phyloP scores from a whole-genome alignment of 2,888 invertebrate species.

The Sarcophaga variegata region DNA sequence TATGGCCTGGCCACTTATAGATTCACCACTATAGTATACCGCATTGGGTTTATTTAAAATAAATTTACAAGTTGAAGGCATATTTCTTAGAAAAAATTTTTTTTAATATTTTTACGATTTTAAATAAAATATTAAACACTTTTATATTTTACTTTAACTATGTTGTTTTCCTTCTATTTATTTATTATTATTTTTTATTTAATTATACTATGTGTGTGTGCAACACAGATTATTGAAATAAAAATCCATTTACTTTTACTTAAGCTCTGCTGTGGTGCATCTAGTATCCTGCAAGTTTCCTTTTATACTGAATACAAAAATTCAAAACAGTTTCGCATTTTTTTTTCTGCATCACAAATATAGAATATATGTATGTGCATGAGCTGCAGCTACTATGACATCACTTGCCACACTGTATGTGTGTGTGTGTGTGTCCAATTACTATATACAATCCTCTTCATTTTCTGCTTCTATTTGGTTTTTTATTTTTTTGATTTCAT shows the following conservation, averaged over 20 bases:
- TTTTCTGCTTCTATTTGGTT: conserved; percentile 3
- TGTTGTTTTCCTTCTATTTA: background rate
- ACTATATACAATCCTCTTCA: background rate
- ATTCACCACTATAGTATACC: conserved; percentile 77
- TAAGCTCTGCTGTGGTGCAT: conserved; percentile 15
- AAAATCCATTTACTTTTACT: conserved; percentile 17
- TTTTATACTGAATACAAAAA: conserved; percentile 55
- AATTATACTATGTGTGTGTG: conserved; percentile 27
- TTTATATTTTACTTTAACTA: conserved; percentile 4
- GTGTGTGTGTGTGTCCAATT: background rate
- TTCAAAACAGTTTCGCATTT: conserved; percentile 1
- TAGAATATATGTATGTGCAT: conserved; percentile 13
- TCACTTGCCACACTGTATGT: conserved; percentile 34
- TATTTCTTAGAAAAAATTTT: conserved; percentile 17
- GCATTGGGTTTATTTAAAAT: conserved; percentile 75
- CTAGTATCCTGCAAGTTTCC: conserved; percentile 48
- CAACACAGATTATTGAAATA: conserved; percentile 18
- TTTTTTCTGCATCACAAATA: conserved; percentile 37
- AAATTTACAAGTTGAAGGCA: conserved; percentile 68
- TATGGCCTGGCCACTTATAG: conserved; percentile 72
- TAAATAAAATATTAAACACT: background rate
- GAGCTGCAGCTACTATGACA: conserved; percentile 39
- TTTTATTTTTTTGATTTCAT: background rate
- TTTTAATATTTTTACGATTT: background rate
- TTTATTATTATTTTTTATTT: conserved; percentile 10